phyloP scores from a whole-genome alignment of 2,113 vertebrate genomes.

The Patagioenas fasciata region DNA sequence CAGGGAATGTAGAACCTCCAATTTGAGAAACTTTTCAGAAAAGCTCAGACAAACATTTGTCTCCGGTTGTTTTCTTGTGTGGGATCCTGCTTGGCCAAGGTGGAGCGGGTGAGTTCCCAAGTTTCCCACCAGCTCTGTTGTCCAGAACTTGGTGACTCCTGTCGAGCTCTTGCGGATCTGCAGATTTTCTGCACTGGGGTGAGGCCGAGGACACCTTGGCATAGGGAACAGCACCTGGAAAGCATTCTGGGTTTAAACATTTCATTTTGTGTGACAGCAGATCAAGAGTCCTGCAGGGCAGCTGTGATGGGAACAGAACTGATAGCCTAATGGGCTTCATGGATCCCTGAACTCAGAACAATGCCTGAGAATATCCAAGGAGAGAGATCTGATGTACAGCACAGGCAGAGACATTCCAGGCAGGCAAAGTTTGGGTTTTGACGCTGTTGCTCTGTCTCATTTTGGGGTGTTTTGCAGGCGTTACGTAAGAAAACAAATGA shows the following conservation, averaged over 20 bases:
- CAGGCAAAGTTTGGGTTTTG: neutral
- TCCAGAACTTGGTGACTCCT: neutral
- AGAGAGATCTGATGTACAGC: neutral
- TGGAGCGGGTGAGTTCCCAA: neutral
- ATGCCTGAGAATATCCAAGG: neutral
- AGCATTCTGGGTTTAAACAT: neutral
- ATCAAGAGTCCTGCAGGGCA: neutral
- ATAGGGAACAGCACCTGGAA: neutral
- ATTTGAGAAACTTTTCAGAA: neutral
- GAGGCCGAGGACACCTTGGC: neutral
- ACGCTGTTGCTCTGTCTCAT: neutral
- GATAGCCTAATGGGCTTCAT: neutral
- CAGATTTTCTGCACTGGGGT: neutral
- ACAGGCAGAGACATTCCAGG: neutral
- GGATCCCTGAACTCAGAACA: neutral
- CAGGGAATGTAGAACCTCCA: neutral
- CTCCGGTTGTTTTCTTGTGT: neutral
- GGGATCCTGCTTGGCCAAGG: neutral
- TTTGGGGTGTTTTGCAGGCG: slow-evolving; percentile 66
- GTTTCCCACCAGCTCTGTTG: neutral
- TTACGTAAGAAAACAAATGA: slow-evolving; percentile 83
- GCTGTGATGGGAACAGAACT: neutral
- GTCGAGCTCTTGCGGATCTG: neutral
- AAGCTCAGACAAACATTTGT: neutral
- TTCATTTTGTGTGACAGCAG: neutral